Base-by-base conservation (phyloP, 64 coral and sea anemone species). In the Anthopleura sola region DNA sequence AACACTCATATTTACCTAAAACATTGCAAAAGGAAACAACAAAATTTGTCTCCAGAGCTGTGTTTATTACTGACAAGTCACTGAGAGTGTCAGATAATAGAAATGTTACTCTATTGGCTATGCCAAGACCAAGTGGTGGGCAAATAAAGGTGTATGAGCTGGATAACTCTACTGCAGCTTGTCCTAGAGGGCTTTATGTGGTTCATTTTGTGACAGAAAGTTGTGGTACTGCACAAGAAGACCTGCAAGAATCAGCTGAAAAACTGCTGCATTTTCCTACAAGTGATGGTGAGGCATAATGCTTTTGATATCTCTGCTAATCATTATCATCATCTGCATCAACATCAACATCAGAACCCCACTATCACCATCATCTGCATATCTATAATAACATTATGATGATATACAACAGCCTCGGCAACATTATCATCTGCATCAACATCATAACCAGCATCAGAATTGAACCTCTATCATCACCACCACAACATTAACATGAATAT, bases 51-150 rank as follows among this genome's bases (percentile, higher is more conserved):
- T 99, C 97, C 32, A 84, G 97, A 20, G 97, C 92, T 50, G 90
- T 99, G 32, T 90, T 99, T 23, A 90, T 99, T 75, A 99, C 97
- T 56, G 85, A 84, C 49, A 92, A 89, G 38, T 99, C 97, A 40
- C 31, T 99, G 17, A 99, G 92, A 36, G 14, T 79, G 18, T 81
- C 90, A 66, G 75, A 81, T 18, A 75, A 94, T 5, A 93, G 93
- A 51, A 85, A 85, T 55, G 88, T 99, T 16, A 90, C 92, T 44
- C 19, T 99, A 40, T 57, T 99, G 23, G 86, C 97, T 75, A 84
- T 99, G 69, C 97, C 92, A 38, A 71, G 38, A 19, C 74, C 82
- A 21, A 58, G 78, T 77, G 86, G 50, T 26, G 84, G 86, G 31
- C 92, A 91, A 37, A 84, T 99, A 17, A 89, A 75, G 69, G 87